These are phyloP conservation scores for Phasianus colchicus DNA, from an alignment of 2,113 vertebrate genomes.

Conservation along the genomic window DNA sequence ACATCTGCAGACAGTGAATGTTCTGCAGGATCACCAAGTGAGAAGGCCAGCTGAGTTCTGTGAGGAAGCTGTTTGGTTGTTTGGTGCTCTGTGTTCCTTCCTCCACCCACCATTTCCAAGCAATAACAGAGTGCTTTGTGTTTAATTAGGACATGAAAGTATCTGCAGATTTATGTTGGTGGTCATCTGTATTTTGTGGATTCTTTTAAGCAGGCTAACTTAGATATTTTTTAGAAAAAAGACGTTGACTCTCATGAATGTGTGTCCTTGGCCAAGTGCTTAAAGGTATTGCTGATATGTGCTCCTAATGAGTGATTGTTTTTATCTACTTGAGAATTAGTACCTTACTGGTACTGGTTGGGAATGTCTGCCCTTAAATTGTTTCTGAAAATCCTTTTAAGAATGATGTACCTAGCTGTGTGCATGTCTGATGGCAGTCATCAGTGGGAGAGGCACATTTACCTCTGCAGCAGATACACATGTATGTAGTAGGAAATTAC, in stretches of 20 bases:
- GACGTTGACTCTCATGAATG: not conserved
- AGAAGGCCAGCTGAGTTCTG: not conserved
- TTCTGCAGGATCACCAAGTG: not conserved
- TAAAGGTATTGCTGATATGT: not conserved
- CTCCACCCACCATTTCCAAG: not conserved
- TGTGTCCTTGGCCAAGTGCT: not conserved
- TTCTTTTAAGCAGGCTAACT: not conserved
- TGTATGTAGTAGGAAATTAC: not conserved
- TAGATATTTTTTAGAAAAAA: not conserved
- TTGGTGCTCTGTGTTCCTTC: not conserved
- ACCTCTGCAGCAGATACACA: not conserved
- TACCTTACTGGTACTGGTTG: not conserved
- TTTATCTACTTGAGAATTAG: not conserved
- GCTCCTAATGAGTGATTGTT: not conserved
- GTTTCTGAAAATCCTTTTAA: not conserved
- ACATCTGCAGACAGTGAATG: too few species aligned
- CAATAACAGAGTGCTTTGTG: accelerated
- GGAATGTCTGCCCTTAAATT: not conserved
- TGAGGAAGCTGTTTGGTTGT: not conserved
- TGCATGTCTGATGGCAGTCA: not conserved
- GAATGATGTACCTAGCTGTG: not conserved
- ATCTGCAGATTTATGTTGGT: not conserved
- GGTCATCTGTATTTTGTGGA: not conserved
- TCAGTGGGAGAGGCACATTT: not conserved
- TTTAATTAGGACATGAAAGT: not conserved